Conservation (phyloP, 2,113 vertebrate genomes). For the Silurus meridionalis region DNA sequence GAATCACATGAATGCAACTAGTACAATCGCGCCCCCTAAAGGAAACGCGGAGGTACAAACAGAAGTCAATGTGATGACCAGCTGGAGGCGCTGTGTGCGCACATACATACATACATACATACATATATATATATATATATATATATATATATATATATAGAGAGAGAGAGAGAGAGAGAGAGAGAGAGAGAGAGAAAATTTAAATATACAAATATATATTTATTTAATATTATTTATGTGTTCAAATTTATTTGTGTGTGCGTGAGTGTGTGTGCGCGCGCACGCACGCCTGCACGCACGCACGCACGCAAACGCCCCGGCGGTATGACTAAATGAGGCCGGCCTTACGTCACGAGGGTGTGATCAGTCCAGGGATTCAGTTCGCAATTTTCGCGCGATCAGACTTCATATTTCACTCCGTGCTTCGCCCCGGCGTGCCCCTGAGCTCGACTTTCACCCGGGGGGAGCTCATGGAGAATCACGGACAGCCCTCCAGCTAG, state of each 20-base stretch:
- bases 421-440: not conserved
- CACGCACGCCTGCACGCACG: not conserved
- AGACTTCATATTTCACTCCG: slow-evolving; percentile 4
- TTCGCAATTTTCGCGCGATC: slow-evolving; percentile 20
- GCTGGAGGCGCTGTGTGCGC: not conserved
- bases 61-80: not conserved
- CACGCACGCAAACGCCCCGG: not conserved
- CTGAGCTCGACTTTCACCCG: slow-evolving; percentile 2
- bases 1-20: too few relatives aligned
- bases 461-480: slow-evolving; percentile 32
- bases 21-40: slow-evolving; percentile 10
- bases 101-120: too few relatives aligned
- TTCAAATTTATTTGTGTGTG: not conserved
- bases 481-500: slow-evolving; percentile 36
- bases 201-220: too few relatives aligned
- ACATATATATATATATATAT: not conserved
- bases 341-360: slow-evolving; percentile 44
- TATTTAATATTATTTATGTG: too few relatives aligned
- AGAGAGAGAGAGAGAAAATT: too few relatives aligned
- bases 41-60: not conserved
- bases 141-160: too few relatives aligned
- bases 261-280: not conserved
- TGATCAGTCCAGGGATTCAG: slow-evolving; percentile 36
- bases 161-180: too few relatives aligned
- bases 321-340: slow-evolving; percentile 37